Base-by-base conservation (phyloP, 30 jellyfish, hydroid and myxozoan species). In the Nemopilema nomurai region DNA sequence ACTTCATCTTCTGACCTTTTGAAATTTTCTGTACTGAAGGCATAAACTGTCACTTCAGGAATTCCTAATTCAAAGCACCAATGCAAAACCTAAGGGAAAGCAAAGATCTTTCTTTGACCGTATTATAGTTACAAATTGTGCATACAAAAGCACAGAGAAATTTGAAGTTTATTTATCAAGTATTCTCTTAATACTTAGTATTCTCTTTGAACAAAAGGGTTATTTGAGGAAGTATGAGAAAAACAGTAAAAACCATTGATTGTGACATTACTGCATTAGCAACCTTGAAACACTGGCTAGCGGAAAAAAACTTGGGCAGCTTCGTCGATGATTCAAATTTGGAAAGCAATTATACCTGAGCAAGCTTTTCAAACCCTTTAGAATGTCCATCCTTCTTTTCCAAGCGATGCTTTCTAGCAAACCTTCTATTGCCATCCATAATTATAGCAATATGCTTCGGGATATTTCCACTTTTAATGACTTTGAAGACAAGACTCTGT, bases 381-480 rank as follows among this genome's bases (percentile, higher is more conserved):
- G 97, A 80, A 77, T 96, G 98, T 0, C 99, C 99, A 19, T 30
- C 92, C 30, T 67, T 69, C 52, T 72, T 88, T 21, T 77, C 89
- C 62, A 81, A 67, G 26, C 88, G 63, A 76, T 49, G 83, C 70
- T 83, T 86, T 69, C 69, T 49, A 3, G 99, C 99, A 85, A 76
- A 96, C 62, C 99, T 72, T 65, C 99, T 67, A 89, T 96, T 96
- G 4, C 99, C 99, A 80, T 96, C 99, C 98, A 96, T 91, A 20
- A 96, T 96, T 51, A 96, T 67, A 17, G 98, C 99, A 33, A 96
- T 97, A 87, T 96, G 99, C 49, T 85, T 87, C 17, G 99, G 99
- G 8, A 96, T 80, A 33, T 87, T 50, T 27, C 99, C 99, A 74
- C 96, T 67, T 81, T 79, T 89, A 33, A 94, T 33, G 18, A 89